These are phyloP conservation scores for Sogatella furcifera DNA, from an alignment of 1,140 invertebrate genomes.

Conservation along the genomic window DNA sequence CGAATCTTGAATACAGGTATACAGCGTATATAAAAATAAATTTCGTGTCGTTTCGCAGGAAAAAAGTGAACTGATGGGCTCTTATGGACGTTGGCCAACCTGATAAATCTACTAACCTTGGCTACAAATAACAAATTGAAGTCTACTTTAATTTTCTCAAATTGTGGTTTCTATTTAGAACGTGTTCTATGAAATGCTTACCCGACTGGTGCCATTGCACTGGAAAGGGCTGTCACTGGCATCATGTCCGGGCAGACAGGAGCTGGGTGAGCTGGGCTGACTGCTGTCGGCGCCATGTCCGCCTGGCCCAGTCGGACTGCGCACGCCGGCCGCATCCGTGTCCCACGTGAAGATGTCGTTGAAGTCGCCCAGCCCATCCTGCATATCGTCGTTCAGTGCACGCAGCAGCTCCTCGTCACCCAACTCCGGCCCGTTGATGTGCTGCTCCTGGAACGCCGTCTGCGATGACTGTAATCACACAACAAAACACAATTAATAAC, in stretches of 20 bases:
- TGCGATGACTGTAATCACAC: constrained; percentile 64
- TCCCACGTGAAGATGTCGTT: constrained; percentile 54
- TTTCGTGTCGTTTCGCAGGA: too few relatives aligned
- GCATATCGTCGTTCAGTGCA: constrained; percentile 54
- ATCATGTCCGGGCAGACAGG: constrained; percentile 39
- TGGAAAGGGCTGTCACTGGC: constrained; percentile 48
- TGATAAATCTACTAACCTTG: too few relatives aligned
- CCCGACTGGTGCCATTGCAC: constrained; percentile 37
- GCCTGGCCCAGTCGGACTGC: constrained; percentile 44
- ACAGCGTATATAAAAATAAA: too few relatives aligned
- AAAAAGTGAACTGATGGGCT: too few relatives aligned
- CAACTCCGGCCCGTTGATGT: constrained; percentile 60
- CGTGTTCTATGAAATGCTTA: not conserved
- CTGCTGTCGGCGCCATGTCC: constrained; percentile 29
- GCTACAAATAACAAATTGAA: too few relatives aligned
- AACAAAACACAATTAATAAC: too few relatives aligned
- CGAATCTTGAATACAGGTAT: too few relatives aligned
- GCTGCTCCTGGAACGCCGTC: constrained; percentile 71
- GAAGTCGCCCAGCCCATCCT: constrained; percentile 63
- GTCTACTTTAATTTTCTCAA: too few relatives aligned
- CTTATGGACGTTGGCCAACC: too few relatives aligned
- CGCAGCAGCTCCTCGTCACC: constrained; percentile 65
- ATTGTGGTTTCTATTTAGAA: too few relatives aligned
- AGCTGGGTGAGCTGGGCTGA: constrained; percentile 45
- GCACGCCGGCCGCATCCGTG: constrained; percentile 47